Conservation (phyloP, 2,797 vertebrate species). For the Myotis planiceps region DNA sequence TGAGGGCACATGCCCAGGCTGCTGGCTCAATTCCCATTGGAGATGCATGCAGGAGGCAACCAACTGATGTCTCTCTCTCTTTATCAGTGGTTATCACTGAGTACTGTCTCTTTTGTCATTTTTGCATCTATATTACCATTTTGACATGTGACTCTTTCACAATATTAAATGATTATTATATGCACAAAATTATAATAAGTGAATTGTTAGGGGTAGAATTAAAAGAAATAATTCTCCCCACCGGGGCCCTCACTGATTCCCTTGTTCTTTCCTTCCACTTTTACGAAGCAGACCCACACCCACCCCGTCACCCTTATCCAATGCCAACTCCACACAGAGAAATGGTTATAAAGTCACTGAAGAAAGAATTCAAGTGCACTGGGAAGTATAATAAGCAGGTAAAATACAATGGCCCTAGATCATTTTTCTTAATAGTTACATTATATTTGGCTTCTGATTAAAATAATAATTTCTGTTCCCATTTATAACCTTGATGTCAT, state of each 20-base stretch:
- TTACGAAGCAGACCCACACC: background rate
- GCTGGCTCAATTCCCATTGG: too few relatives aligned
- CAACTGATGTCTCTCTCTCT: too few relatives aligned
- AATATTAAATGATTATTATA: background rate
- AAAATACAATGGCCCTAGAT: background rate
- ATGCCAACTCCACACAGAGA: background rate
- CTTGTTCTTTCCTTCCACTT: background rate
- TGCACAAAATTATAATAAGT: background rate
- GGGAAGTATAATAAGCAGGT: background rate
- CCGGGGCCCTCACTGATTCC: too few relatives aligned
- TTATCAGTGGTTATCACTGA: too few relatives aligned
- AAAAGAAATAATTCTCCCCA: background rate
- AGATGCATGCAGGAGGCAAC: too few relatives aligned
- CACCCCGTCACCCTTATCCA: background rate
- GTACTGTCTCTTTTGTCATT: background rate
- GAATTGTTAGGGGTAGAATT: background rate
- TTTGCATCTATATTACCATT: background rate
- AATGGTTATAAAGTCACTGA: background rate
- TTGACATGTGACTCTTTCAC: background rate
- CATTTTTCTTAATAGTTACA: constrained; percentile 29
- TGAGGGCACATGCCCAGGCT: too few relatives aligned
- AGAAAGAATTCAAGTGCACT: background rate
- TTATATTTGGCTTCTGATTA: background rate
- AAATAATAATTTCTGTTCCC: background rate
- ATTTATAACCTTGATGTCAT: background rate